A percentile compares a stretch with the other conserved stretches of the same genome.
phyloP scores from a whole-genome alignment of 2,797 vertebrate species.

The Halcyon leucocephala region DNA sequence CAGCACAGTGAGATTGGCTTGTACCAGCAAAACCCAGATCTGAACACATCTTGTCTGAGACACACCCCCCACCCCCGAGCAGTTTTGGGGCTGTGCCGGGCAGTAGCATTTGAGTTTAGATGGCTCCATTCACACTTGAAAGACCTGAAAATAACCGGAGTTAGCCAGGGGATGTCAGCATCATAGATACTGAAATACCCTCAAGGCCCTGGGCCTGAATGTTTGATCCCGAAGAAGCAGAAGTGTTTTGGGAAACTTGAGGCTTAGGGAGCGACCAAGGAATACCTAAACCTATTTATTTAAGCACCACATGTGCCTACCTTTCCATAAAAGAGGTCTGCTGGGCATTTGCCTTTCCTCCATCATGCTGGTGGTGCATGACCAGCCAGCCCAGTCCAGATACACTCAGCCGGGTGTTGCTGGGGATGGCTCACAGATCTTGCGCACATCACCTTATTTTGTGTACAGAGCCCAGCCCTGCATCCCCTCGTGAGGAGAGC shows the following conservation, averaged over 20 bases:
- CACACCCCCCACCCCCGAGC: no score
- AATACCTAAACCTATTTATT: background rate
- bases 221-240: background rate
- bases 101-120: background rate
- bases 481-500: rapidly evolving
- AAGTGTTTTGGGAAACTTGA: background rate
- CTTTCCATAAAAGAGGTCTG: background rate
- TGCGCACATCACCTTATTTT: background rate
- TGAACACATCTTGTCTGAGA: background rate
- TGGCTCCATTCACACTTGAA: background rate
- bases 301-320: background rate
- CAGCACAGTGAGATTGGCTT: rapidly evolving
- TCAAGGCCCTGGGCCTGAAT: background rate
- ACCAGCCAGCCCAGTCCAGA: background rate
- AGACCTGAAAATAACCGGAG: background rate
- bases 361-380: background rate
- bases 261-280: background rate
- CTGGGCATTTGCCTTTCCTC: background rate
- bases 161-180: background rate
- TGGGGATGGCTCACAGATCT: background rate
- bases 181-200: background rate
- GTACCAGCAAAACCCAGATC: background rate
- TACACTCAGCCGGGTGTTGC: rapidly evolving
- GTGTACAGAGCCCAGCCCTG: background rate
- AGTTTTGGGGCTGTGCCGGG: background rate